Base-by-base conservation (phyloP, 1,140 invertebrate species). In the Meloidogyne hapla region DNA sequence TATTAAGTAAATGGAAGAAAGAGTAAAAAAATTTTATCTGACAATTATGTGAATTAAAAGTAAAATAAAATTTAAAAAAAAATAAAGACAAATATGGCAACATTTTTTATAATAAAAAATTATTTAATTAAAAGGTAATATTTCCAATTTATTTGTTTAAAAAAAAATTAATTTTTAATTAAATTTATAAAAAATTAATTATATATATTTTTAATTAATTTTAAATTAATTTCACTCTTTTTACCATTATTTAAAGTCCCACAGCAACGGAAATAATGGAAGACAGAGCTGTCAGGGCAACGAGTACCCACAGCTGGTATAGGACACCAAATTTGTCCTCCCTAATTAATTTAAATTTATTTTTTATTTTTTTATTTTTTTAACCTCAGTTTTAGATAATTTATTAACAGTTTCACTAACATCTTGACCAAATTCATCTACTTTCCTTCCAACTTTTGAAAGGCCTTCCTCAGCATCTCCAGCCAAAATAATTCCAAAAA, bases 261-360 rank as follows among this genome's bases (percentile, higher is more conserved):
- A 33, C 71, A 73, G n/a, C 71, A 73, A 64, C 71, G 71, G 56
- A 63, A 63, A 38, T 73, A 73, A 38, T 73, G 71, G 48, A 73
- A 73, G 23, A 64, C 56, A 38, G 71, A 73, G 5, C 56, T 63
- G 21, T 61, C 28, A 21, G 71, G 71, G 64, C 71, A 73, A 21
- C 64, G 26, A 25, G 71, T 73, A 21, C 71, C 71, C 8, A 61
- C 71, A 12, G 71, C 71, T 28, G 71, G 71, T 1, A 73, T 28
- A 1, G 71, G 71, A 38, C 71, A 73, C 71, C 71, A 73, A 15
- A 73, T n/a, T 33, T 73, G 71, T 38, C 71, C 71, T 23, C 40
- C 38, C 71, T 73, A 48, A 28, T 15, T 6, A 56, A 26, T 40
- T 26, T 62, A 12, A 26, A 56, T 26, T 70, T 9, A 25, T 48